These are phyloP conservation scores for Sebastes trivittatus DNA, from an alignment of 2,797 vertebrate genomes.

Conservation along the genomic window DNA sequence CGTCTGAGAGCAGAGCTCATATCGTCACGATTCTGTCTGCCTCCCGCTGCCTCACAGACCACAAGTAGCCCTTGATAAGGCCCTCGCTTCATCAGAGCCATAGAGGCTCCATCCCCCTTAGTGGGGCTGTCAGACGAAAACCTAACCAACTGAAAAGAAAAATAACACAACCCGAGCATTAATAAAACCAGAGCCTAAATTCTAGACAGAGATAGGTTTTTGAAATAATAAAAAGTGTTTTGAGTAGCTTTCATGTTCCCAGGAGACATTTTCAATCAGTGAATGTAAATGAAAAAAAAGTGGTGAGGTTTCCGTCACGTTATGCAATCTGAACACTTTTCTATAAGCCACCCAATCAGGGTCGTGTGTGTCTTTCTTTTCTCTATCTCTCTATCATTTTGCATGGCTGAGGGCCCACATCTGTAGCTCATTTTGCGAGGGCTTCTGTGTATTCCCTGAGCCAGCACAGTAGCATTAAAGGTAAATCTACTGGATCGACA, in stretches of 20 bases:
- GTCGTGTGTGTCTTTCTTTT: neutral
- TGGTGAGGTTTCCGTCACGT: constrained; percentile 39
- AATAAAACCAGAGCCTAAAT: constrained; percentile 19
- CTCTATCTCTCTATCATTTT: constrained; percentile 48
- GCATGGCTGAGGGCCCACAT: constrained; percentile 73
- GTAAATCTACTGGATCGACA: constrained; percentile 69
- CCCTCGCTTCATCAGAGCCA: constrained; percentile 29
- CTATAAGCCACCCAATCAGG: constrained; percentile 54
- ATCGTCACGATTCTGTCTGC: constrained; percentile 55
- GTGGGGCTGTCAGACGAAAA: constrained; percentile 35
- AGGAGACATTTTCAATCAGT: constrained; percentile 32
- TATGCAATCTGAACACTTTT: constrained; percentile 52
- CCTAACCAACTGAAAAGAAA: constrained; percentile 13
- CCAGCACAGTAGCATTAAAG: constrained; percentile 79
- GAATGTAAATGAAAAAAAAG: constrained; percentile 30
- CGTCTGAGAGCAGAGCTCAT: constrained; percentile 55
- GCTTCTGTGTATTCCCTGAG: constrained; percentile 69
- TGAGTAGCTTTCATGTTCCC: neutral
- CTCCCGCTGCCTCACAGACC: constrained; percentile 57
- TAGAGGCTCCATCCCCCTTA: constrained; percentile 4
- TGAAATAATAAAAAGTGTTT: constrained; percentile 40
- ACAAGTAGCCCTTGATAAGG: constrained; percentile 59
- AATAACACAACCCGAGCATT: constrained; percentile 4
- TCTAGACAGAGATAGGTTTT: constrained; percentile 11
- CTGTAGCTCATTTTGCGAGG: constrained; percentile 74